A percentile compares a stretch with the other conserved stretches of the same genome.
Conservation (phyloP, 2,113 vertebrate genomes). For the Coptodon bakossiorum region DNA sequence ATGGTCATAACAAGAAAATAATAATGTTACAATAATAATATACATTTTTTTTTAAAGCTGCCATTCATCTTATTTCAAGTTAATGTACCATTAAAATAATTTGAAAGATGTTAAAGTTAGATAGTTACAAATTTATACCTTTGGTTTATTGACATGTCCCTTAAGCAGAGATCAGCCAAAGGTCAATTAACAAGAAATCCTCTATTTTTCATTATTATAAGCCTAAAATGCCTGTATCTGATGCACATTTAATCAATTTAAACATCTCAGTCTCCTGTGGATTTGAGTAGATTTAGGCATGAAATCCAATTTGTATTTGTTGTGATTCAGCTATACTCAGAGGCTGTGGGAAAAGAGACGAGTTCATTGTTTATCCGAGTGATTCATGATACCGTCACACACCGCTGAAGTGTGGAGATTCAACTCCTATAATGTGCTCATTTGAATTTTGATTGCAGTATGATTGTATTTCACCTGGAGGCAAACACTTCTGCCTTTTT, state of each 20-base stretch:
- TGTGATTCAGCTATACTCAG: not conserved
- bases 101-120: not conserved
- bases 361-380: not conserved
- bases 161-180: not conserved
- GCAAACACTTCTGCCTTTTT: not conserved
- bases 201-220: not conserved
- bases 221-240: not conserved
- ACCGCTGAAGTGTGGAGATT: not conserved
- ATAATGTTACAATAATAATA: not conserved
- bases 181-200: not conserved
- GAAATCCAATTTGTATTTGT: slow-evolving; percentile 27
- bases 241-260: not conserved
- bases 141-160: not conserved
- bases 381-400: not conserved
- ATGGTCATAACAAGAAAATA: not conserved
- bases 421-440: not conserved
- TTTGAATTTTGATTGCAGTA: slow-evolving; percentile 35
- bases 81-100: not conserved
- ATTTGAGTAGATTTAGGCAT: not conserved
- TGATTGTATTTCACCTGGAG: not conserved
- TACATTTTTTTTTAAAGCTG: not conserved
- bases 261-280: not conserved
- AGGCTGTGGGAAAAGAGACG: not conserved
- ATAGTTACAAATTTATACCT: not conserved
- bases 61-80: not conserved